Base-by-base conservation (phyloP, 2,888 invertebrate species). In the Coronaproctus castanopsis region DNA sequence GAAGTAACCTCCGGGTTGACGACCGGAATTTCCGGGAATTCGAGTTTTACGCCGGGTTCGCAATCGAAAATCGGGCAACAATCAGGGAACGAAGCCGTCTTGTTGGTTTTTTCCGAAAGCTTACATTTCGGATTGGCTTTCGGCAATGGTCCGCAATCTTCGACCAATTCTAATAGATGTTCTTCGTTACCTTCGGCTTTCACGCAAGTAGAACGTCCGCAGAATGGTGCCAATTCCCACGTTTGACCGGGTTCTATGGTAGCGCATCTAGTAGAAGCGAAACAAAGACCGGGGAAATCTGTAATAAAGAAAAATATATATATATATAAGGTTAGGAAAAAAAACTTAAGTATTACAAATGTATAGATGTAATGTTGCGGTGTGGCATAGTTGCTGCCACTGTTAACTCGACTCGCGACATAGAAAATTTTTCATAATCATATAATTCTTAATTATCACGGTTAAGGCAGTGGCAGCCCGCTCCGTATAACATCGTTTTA, bases 231-330 rank as follows among this genome's bases (percentile, higher is more conserved):
- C 67, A 90, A 73, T 59, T 88, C 88, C 90, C 90, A 90, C 62
- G 82, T 76, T 73, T 87, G 82, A 63, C 83, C 84, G 2, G 87
- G 86, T 70, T 88, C 87, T 57, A 89, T 83, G 18, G 89, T 90
- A 51, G 87, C 86, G 72, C 90, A 91, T 60, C 81, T 80, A 60
- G 90, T 91, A 3, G 89, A 88, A 0, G 90, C 90, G 74, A 90
- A 91, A 70, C 90, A 91, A 80, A 85, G 81, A 50, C 87, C 87
- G 55, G 90, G 90, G 77, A 90, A 91, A 73, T 91, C 90, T 81
- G 71, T 0, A 73, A 73, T 62, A 59, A 55, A 48, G 21, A 59
- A 55, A 36, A 36, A 23, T n/a, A n/a, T n/a, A n/a, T n/a, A n/a
- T n/a, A n/a, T n/a, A n/a, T n/a, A n/a, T n/a, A n/a, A n/a, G n/a